Percentiles rank a stretch among this genome's conserved stretches.
These are phyloP conservation scores for Protonibea diacanthus DNA, from an alignment of 2,797 vertebrate species.

Conservation along the genomic window DNA sequence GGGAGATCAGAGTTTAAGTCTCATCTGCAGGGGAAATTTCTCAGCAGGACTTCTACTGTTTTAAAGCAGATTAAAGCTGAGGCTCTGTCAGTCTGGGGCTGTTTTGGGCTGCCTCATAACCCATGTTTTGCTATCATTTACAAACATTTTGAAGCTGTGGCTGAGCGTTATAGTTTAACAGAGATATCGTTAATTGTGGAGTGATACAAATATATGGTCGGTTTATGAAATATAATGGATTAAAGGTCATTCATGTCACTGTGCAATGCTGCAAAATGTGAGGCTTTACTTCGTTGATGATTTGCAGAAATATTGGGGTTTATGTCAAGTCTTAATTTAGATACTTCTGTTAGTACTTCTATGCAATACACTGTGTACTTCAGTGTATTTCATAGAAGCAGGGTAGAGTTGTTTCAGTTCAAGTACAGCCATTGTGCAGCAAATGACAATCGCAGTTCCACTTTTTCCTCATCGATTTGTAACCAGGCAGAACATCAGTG, in stretches of 20 bases:
- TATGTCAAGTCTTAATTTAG: too few relatives aligned
- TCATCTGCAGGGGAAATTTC: constrained; percentile 43
- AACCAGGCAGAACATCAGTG: too few relatives aligned
- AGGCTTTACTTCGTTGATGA: too few relatives aligned
- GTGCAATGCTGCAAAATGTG: background rate
- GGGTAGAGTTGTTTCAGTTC: too few relatives aligned
- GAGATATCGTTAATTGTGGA: background rate
- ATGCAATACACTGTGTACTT: too few relatives aligned
- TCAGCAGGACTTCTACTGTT: constrained; percentile 26
- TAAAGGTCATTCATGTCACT: background rate
- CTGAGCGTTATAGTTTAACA: background rate
- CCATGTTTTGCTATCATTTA: background rate
- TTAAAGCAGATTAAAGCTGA: constrained; percentile 50
- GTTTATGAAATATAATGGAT: background rate
- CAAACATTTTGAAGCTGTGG: background rate
- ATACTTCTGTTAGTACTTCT: too few relatives aligned
- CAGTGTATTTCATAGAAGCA: too few relatives aligned
- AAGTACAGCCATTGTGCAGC: too few relatives aligned
- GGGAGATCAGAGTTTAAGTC: constrained; percentile 53
- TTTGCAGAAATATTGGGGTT: too few relatives aligned
- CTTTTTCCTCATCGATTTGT: too few relatives aligned
- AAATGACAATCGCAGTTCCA: too few relatives aligned
- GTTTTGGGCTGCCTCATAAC: background rate
- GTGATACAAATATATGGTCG: background rate
- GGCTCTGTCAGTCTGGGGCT: constrained; percentile 16